Conservation (phyloP, 2,797 vertebrate genomes). For the Synaphobranchus kaupii region DNA sequence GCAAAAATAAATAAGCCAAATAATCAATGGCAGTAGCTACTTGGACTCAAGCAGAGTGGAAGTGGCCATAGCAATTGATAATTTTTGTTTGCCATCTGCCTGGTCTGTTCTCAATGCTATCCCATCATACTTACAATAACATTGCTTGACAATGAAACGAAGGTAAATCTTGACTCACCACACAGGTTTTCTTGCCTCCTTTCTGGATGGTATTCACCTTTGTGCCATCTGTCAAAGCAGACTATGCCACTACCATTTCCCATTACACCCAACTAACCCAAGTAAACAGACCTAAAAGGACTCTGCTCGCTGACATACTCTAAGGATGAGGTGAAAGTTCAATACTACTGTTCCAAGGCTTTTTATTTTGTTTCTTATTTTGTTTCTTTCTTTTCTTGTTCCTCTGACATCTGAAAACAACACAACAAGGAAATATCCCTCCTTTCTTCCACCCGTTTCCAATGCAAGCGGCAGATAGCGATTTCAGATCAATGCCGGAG, state of each 20-base stretch:
- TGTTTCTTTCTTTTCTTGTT: not conserved
- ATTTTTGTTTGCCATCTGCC: not conserved
- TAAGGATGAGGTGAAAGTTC: not conserved
- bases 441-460: not conserved
- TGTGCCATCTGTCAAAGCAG: constrained; percentile 1
- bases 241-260: not conserved
- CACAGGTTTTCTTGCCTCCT: not conserved
- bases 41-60: not conserved
- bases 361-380: not conserved
- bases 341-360: not conserved
- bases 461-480: constrained; percentile 36
- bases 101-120: not conserved
- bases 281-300: not conserved
- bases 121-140: not conserved
- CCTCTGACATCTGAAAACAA: constrained; percentile 6
- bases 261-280: not conserved
- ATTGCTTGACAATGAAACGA: not conserved
- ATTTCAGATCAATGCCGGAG: constrained; percentile 49
- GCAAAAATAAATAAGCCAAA: not conserved
- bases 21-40: not conserved
- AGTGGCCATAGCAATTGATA: not conserved
- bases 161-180: not conserved
- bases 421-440: constrained; percentile 42
- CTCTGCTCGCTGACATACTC: not conserved
- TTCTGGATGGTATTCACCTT: not conserved